Base-by-base conservation (phyloP, 2,113 vertebrate species). In the Spermophilus dauricus region DNA sequence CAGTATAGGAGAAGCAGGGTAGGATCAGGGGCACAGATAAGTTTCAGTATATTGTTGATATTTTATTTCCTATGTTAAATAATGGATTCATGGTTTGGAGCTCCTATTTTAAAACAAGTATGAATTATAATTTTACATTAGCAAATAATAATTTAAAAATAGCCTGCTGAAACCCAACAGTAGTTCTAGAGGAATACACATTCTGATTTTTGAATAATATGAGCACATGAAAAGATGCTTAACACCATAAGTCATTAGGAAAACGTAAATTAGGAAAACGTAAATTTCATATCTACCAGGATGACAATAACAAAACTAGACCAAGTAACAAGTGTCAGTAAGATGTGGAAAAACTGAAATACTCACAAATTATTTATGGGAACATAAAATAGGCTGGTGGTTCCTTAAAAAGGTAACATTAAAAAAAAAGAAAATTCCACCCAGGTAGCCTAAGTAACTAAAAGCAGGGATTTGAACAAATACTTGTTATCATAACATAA, bases 1-100 rank as follows among this genome's bases (percentile, higher is more conserved):
- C 51, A 72, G 16, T 89, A 10, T 34, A 88, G 42, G 45, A 95
- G 20, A 82, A 53, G 22, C 26, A 93, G 37, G 13, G 37, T 28
- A 84, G 28, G 5, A 90, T 32, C 24, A 91, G 58, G 58, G 39
- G 24, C 34, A 86, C 53, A 96, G 7, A 37, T 0, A 76, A 7
- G 18, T 88, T 91, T 91, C 8, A 89, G 6, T 81, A 58, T 67
- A 80, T 8, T 85, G 22, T 58, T 92, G 42, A 53, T 96, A 17
- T 88, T 86, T 95, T 94, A 73, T 51, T 91, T 96, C 65, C 42
- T 77, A 22, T 81, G 26, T 72, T 94, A 80, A 76, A 94, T n/a
- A 53, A 24, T 70, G 18, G 32, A 77, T 32, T 94, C 70, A 48
- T 34, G 5, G 37, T n/a, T 72, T 72, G 75, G 28, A 11, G 39